phyloP scores from a whole-genome alignment of 2,888 invertebrate species.

The Colletes collaris region DNA sequence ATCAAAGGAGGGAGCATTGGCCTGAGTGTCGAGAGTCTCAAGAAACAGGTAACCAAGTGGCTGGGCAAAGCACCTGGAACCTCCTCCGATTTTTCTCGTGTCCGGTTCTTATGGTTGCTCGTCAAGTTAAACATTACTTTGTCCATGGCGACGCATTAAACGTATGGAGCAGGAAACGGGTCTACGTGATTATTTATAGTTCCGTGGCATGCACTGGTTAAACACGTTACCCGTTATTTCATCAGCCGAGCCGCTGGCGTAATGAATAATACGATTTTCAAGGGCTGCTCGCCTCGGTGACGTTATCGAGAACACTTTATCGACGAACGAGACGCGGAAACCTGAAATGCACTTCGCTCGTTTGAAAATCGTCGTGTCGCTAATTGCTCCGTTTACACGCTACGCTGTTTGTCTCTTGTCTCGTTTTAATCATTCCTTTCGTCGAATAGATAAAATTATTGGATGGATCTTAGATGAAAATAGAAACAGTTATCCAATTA shows the following conservation, averaged over 20 bases:
- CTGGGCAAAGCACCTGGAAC: conserved; percentile 1
- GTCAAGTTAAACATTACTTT: conserved; percentile 41
- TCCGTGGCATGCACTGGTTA: conserved; percentile 38
- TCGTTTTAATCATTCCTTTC: no score
- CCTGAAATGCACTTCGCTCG: conserved; percentile 1
- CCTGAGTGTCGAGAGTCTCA: background rate
- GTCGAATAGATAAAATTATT: no score
- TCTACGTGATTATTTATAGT: conserved; percentile 48
- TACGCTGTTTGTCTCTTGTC: no score
- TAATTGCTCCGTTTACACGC: background rate
- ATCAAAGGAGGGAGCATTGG: conserved; percentile 26
- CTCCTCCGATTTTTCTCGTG: conserved; percentile 17
- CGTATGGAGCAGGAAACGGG: conserved; percentile 40
- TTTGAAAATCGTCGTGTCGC: background rate
- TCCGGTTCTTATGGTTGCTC: conserved; percentile 34
- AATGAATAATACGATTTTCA: conserved; percentile 39
- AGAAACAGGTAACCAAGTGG: conserved; percentile 16
- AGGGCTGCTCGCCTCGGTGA: conserved; percentile 28
- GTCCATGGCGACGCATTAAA: conserved; percentile 39
- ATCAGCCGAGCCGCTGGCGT: conserved; percentile 20
- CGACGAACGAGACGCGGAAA: background rate
- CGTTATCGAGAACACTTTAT: conserved; percentile 37
- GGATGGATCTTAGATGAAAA: no score
- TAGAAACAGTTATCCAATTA: background rate
- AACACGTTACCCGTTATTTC: conserved; percentile 47